Percentiles rank a stretch among this genome's conserved stretches.
phyloP scores from a whole-genome alignment of 2,797 vertebrate species.

The Cirrhinus mrigala region DNA sequence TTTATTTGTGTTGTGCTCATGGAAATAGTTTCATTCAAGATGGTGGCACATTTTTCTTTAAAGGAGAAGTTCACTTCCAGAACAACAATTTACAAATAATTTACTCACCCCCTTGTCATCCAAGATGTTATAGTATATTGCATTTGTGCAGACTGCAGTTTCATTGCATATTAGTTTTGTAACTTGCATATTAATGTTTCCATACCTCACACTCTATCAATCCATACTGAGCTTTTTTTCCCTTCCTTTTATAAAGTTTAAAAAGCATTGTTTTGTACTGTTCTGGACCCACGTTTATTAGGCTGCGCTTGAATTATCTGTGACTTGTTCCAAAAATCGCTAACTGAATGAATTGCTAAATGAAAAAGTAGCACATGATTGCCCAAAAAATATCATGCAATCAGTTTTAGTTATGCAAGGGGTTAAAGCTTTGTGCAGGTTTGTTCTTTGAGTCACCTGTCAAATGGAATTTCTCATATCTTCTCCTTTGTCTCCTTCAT shows the following conservation, averaged over 20 bases:
- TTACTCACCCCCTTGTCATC: too few relatives aligned
- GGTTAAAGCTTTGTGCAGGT: background rate
- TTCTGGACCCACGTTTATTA: background rate
- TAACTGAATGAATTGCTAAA: background rate
- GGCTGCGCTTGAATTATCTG: background rate
- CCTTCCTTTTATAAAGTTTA: background rate
- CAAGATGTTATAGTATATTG: background rate
- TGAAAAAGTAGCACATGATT: background rate
- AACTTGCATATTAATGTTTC: background rate
- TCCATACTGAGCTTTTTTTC: background rate
- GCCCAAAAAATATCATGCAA: background rate
- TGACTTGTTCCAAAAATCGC: background rate
- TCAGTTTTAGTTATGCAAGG: background rate
- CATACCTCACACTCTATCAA: background rate
- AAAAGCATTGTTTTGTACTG: background rate
- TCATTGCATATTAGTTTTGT: background rate
- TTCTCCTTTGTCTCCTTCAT: background rate
- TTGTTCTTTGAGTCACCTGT: background rate
- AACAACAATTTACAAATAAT: too few relatives aligned
- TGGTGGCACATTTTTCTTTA: slow-evolving; percentile 20
- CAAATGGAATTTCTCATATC: background rate
- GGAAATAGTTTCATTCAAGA: slow-evolving; percentile 6
- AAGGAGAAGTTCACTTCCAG: too few relatives aligned
- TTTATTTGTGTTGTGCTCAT: background rate
- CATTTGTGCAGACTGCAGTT: background rate